phyloP scores from a whole-genome alignment of 2,797 vertebrate species.

The Moxostoma hubbsi region DNA sequence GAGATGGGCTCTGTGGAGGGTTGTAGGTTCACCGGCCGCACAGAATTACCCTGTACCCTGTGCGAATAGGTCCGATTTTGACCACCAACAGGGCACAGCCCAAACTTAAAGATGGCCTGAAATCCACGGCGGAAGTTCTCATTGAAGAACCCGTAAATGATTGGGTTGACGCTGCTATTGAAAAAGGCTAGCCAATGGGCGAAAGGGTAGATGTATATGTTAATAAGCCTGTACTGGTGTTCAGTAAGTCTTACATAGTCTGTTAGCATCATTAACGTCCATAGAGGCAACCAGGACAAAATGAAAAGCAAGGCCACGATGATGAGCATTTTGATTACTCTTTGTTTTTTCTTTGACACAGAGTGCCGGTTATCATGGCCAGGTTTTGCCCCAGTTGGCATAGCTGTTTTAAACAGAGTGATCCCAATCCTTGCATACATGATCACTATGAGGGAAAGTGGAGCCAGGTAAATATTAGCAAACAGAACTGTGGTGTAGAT shows the following conservation, averaged over 20 bases:
- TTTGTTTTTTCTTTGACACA: conserved; percentile 84
- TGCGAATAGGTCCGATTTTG: conserved; percentile 73
- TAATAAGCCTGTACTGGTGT: conserved; percentile 81
- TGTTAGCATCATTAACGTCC: conserved; percentile 93
- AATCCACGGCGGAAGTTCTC: conserved; percentile 90
- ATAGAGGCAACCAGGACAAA: conserved; percentile 92
- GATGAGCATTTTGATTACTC: conserved; percentile 87
- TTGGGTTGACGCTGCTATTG: conserved; percentile 94
- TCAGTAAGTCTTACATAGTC: conserved; percentile 86
- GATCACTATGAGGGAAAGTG: conserved; percentile 84
- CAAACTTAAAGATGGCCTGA: conserved; percentile 80
- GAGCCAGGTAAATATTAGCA: conserved; percentile 89
- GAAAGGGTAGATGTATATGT: conserved; percentile 90
- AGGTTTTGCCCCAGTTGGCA: conserved; percentile 69
- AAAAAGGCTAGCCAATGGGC: conserved; percentile 96
- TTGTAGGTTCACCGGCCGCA: conserved; percentile 74
- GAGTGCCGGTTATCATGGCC: conserved; percentile 75
- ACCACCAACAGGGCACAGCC: conserved; percentile 75
- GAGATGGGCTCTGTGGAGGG: conserved; percentile 70
- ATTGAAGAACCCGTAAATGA: conserved; percentile 93
- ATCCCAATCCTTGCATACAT: conserved; percentile 88
- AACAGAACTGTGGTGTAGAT: conserved; percentile 91
- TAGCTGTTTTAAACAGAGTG: conserved; percentile 78
- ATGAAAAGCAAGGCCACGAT: conserved; percentile 88
- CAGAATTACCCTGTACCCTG: conserved; percentile 74